Evolutionary conservation across 2,888 invertebrate species (phyloP), one percentile per base, ranked within the genome.

Genomic region (Maniola hyperantus): DNA sequence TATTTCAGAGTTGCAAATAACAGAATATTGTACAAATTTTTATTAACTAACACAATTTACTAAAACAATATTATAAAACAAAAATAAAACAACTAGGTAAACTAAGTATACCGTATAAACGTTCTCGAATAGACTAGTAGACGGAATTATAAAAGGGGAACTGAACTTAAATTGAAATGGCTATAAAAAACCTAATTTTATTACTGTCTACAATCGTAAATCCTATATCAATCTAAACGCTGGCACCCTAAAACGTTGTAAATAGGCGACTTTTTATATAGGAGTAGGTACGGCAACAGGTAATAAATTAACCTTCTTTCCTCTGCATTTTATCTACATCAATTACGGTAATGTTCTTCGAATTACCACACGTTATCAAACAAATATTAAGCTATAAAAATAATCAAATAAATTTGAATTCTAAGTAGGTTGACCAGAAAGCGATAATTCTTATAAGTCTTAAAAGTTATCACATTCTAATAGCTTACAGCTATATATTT

Each of bases 171-270:
- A 61, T 48, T 50, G 53, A 62, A 65, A 65, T 44, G 65, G 34
- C 44, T 58, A 67, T 69, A 67, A 69, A 67, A 62, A 11, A 46
- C 44, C 51, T 65, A 51, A 66, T 66, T 66, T 69, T 58, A 67
- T 67, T 61, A 64, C 63, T 65, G 48, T 64, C 62, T n/a, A 66
- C 63, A 65, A 67, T 59, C 70, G 64, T 68, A 67, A 70, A 67
- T 65, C 57, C 67, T 64, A 66, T 67, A 67, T 60, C 48, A 60
- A 64, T 67, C 67, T 61, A 71, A 69, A 50, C 64, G 50, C 39
- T 57, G 44, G 67, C 48, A 67, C 62, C 58, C 62, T 64, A 48
- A 65, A 58, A 39, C 48, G 54, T 55, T 61, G 64, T 66, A 66
- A 68, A 66, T 48, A 54, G 54, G 44, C 58, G 55, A 65, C 64